These are phyloP conservation scores for Cryptus viduatorius DNA, from an alignment of 2,888 invertebrate genomes.

Conservation along the genomic window DNA sequence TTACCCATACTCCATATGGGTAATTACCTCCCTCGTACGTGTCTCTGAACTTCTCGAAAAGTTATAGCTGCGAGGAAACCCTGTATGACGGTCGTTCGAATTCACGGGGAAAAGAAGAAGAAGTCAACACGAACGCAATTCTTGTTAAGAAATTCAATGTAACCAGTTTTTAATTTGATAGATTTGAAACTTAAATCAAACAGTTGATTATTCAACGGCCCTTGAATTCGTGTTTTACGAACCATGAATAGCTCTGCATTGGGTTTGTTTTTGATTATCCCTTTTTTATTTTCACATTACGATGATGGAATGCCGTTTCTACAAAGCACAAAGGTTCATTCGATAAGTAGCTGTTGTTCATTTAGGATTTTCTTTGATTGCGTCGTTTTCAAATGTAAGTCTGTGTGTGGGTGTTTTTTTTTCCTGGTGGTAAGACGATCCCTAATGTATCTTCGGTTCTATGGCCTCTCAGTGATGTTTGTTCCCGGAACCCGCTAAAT, in stretches of 20 bases:
- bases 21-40: slow-evolving; percentile 21
- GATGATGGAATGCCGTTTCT: too few relatives aligned
- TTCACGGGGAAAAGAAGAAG: not conserved
- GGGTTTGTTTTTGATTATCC: not conserved
- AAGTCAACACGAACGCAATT: not conserved
- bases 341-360: not conserved
- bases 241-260: not conserved
- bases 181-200: not conserved
- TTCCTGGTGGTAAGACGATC: not conserved
- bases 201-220: not conserved
- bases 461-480: slow-evolving; percentile 6
- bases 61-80: slow-evolving; percentile 23
- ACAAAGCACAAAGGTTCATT: too few relatives aligned
- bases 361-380: not conserved
- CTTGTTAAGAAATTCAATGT: not conserved
- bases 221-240: too few relatives aligned
- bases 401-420: too few relatives aligned
- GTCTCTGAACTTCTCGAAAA: slow-evolving; percentile 23
- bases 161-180: not conserved
- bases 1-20: not conserved
- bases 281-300: not conserved
- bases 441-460: not conserved
- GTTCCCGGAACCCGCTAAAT: not conserved
- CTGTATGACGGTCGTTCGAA: not conserved
- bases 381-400: not conserved